Percentiles rank a stretch among this genome's conserved stretches.
Evolutionary conservation across 30 jellyfish, hydroid and myxozoan species (phyloP).

Genomic region (Euphysa ruthae): DNA sequence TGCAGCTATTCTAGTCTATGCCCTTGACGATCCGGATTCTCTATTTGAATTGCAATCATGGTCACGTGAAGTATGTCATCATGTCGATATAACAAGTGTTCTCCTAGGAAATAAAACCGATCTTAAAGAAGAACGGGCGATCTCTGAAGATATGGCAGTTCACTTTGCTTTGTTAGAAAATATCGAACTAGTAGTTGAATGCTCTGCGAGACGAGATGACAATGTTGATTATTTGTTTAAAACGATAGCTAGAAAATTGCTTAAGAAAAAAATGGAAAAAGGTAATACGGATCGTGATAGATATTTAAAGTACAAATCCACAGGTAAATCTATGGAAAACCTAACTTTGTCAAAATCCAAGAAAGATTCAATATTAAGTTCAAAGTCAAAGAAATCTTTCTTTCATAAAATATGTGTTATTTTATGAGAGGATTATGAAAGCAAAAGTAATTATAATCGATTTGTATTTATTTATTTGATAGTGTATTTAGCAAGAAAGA

Average conservation of each 20-base stretch:
- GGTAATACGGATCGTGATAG: not conserved
- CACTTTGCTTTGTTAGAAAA: conserved; percentile 70
- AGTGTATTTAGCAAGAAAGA: too few relatives aligned
- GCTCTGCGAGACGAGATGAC: conserved; percentile 90
- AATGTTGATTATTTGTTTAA: conserved; percentile 65
- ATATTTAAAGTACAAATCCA: not conserved
- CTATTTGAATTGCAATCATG: conserved; percentile 59
- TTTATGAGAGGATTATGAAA: not conserved
- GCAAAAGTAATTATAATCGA: too few relatives aligned
- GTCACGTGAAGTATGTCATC: conserved; percentile 55
- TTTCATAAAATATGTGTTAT: not conserved
- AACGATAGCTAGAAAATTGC: conserved; percentile 53
- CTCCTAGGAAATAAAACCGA: conserved; percentile 84
- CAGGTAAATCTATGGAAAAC: conserved; percentile 18
- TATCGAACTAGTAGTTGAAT: conserved; percentile 74
- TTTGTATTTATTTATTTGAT: too few relatives aligned
- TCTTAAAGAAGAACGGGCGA: conserved; percentile 47
- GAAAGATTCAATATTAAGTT: not conserved
- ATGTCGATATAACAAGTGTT: conserved; percentile 48
- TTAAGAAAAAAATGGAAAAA: conserved; percentile 19
- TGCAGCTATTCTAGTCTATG: conserved; percentile 78
- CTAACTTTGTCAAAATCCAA: too few relatives aligned
- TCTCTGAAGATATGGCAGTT: conserved; percentile 63
- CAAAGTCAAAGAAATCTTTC: not conserved
- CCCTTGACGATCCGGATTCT: conserved; percentile 57